Evolutionary conservation across 2,113 vertebrate genomes (phyloP), one percentile per base, ranked within the genome.

Genomic region (Scortum barcoo): DNA sequence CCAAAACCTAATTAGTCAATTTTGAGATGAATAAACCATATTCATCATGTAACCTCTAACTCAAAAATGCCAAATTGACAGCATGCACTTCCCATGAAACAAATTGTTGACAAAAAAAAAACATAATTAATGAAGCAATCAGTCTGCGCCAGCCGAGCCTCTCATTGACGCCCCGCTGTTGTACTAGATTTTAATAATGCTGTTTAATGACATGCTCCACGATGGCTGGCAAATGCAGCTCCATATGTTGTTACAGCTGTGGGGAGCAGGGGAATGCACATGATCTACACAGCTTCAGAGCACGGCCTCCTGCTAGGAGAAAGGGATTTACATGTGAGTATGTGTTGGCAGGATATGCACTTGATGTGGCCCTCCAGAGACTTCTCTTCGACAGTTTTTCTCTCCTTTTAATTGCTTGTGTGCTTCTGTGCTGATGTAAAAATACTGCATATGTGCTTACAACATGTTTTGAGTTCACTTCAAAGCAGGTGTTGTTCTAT

Each of bases 191-290:
- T 84, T 83, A 80, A 89, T 88, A 87, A 83, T 73, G 77, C 69
- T 66, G 68, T 79, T 87, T 87, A 85, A 82, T 82, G 88, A 86
- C 80, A 76, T 16, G 72, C 80, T 82, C 24, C 42, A 19, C 24
- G 68, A 78, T 74, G 76, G 76, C 50, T 87, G 74, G 74, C 50
- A 46, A 89, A 80, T 33, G 24, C 30, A 4, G 48, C 87, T 86
- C 84, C 92, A 89, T 91, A 89, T 90, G 90, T 76, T 81, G 75
- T 57, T 83, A 22, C 82, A 86, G 77, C 88, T 81, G 89, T 75
- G 67, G 60, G 71, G 65, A 70, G 78, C 50, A 19, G 24, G 58
- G 58, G 54, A 72, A 30, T 60, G 16, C 28, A 56, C 79, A 72
- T 63, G 75, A 88, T 65, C 69, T 60, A 46, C 81, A 26, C 61